These are phyloP conservation scores for Copidosoma floridanum DNA, from an alignment of 1,140 invertebrate genomes.

Conservation along the genomic window DNA sequence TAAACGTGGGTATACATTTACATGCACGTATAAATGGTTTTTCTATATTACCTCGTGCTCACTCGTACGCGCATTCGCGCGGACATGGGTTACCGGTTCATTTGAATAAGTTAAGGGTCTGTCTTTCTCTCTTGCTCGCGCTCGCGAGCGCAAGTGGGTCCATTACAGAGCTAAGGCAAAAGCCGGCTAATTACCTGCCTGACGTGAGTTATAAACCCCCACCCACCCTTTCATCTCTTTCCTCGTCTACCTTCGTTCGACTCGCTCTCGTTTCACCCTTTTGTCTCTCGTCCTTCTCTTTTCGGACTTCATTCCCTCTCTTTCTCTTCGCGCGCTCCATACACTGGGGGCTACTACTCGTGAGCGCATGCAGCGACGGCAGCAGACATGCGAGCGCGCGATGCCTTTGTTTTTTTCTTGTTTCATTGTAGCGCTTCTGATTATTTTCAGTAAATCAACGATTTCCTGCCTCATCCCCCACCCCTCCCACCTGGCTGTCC, in stretches of 20 bases:
- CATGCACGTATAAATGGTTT: slow-evolving; percentile 58
- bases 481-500: too few relatives aligned
- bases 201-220: slow-evolving; percentile 58
- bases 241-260: too few relatives aligned
- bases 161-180: slow-evolving; percentile 57
- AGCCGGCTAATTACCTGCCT: slow-evolving; percentile 58
- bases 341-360: too few relatives aligned
- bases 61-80: slow-evolving; percentile 44
- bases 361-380: too few relatives aligned
- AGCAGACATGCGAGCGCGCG: neutral
- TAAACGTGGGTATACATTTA: too few relatives aligned
- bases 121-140: slow-evolving; percentile 45
- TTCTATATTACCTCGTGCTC: slow-evolving; percentile 54
- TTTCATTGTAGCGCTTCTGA: too few relatives aligned
- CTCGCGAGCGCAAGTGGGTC: slow-evolving; percentile 35
- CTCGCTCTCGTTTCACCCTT: slow-evolving; percentile 14
- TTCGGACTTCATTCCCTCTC: too few relatives aligned
- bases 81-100: slow-evolving; percentile 57
- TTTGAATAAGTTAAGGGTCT: slow-evolving; percentile 60
- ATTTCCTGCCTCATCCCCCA: slow-evolving; percentile 10
- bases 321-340: neutral
- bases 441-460: slow-evolving; percentile 25
- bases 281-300: neutral
- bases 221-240: slow-evolving; percentile 7
- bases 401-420: too few relatives aligned